Conservation (phyloP, 2,113 vertebrate genomes). For the Boulengeromyrus knoepffleri region DNA sequence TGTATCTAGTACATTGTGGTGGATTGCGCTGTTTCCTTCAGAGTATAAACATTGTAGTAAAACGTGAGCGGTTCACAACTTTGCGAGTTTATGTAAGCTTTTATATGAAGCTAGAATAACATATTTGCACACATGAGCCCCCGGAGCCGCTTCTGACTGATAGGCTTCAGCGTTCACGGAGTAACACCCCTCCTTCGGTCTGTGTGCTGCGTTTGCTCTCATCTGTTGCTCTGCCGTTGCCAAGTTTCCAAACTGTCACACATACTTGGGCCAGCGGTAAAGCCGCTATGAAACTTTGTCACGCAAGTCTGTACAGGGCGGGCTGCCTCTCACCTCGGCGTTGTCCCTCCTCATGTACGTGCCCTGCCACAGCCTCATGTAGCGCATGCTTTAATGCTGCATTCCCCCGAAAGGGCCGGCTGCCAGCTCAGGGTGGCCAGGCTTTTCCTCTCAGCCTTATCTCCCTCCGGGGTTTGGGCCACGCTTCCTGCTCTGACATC, state of each 20-base stretch:
- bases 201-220: background rate
- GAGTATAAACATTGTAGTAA: background rate
- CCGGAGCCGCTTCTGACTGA: background rate
- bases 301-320: background rate
- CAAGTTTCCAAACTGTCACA: slow-evolving; percentile 7
- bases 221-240: background rate
- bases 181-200: background rate
- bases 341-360: background rate
- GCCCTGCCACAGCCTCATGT: background rate
- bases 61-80: background rate
- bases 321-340: background rate
- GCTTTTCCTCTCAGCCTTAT: background rate
- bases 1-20: background rate
- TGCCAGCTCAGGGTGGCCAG: background rate
- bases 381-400: background rate
- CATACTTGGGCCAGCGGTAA: background rate
- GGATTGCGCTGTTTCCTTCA: background rate
- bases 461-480: background rate
- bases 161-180: background rate
- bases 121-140: background rate
- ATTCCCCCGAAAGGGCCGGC: background rate
- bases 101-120: background rate
- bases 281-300: background rate
- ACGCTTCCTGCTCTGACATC: background rate
- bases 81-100: background rate